Base-by-base conservation (phyloP, 37 sponge, comb jelly and placozoan genomes). In the Bolinopsis microptera region DNA sequence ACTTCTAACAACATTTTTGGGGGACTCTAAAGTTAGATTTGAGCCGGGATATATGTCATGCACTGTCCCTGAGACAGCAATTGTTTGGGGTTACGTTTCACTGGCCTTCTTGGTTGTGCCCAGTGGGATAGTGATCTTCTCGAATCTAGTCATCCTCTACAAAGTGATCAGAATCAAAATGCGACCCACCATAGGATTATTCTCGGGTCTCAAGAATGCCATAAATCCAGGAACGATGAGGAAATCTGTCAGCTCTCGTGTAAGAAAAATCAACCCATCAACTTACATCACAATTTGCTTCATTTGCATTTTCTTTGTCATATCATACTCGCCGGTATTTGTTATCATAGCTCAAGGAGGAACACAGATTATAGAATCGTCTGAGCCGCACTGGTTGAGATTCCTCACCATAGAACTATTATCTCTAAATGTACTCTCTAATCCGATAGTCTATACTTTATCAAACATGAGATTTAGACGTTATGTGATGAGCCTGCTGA, bases 291-390 rank as follows among this genome's bases (percentile, higher is more conserved):
- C 90, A 23, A 39, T 86, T n/a, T 34, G 32, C 27, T 27, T 13
- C 0, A 41, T 41, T n/a, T 86, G 90, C 22, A 27, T 39, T 28
- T 13, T 41, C 48, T 86, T 86, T 34, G 24, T 34, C 30, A 9
- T 86, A 27, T 86, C 61, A 40, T 86, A 86, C 31, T 36, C 90
- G 0, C 90, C 90, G 1, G 30, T 86, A 13, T 39, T 86, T 86
- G 41, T 39, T 13, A 22, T 86, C 25, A 48, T 34, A 3, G 28
- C 24, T 9, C 75, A 28, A 28, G 28, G 61, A 16, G 61, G 33
- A 32, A 18, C 1, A 35, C 80, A 34, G 34, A 32, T 32, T 5
- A 35, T 34, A 13, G 33, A 27, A 27, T 13, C 21, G 9, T 48
- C 61, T 18, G 13, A 48, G 13, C 61, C 61, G 5, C 61, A 48